A percentile compares a stretch with the other conserved stretches of the same genome.
phyloP scores from a whole-genome alignment of 2,113 vertebrate species.

The Oryzias celebensis region DNA sequence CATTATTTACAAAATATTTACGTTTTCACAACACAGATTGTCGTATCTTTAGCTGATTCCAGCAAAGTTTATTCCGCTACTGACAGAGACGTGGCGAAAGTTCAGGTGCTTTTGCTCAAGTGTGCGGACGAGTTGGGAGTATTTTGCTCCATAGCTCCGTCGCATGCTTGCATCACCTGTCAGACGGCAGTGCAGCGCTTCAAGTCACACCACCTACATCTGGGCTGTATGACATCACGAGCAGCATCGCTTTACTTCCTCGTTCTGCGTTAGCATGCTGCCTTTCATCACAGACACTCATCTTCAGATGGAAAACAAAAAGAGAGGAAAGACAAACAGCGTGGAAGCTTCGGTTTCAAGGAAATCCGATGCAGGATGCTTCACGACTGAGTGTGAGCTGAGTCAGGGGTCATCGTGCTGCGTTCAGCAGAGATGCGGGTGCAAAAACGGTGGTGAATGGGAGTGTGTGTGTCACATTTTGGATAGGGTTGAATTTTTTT shows the following conservation, averaged over 20 bases:
- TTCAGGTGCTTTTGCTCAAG: slow-evolving; percentile 19
- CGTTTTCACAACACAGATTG: slow-evolving; percentile 43
- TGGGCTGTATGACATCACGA: slow-evolving; percentile 57
- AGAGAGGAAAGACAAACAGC: slow-evolving; percentile 15
- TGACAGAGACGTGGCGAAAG: slow-evolving; percentile 13
- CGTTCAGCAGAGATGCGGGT: slow-evolving; percentile 44
- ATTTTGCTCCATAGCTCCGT: slow-evolving; percentile 44
- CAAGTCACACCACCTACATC: slow-evolving; percentile 37
- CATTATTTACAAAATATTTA: slow-evolving; percentile 48
- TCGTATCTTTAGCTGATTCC: slow-evolving; percentile 26
- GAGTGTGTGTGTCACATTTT: slow-evolving; percentile 40
- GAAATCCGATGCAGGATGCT: slow-evolving; percentile 40
- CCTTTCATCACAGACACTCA: slow-evolving; percentile 49
- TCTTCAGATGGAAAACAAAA: slow-evolving; percentile 40
- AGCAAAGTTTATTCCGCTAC: slow-evolving; percentile 34
- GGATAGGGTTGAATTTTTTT: slow-evolving; percentile 63
- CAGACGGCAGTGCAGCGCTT: slow-evolving; percentile 43
- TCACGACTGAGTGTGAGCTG: slow-evolving; percentile 19
- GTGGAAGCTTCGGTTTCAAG: slow-evolving; percentile 30
- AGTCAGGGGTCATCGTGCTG: slow-evolving; percentile 40
- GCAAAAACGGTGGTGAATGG: slow-evolving; percentile 6
- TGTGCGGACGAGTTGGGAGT: slow-evolving; percentile 34
- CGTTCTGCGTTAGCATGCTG: slow-evolving; percentile 34
- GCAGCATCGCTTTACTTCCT: slow-evolving; percentile 50
- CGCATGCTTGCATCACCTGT: slow-evolving; percentile 56